These are phyloP conservation scores for Anthophora plumipes DNA, from an alignment of 2,888 invertebrate species.

Conservation along the genomic window DNA sequence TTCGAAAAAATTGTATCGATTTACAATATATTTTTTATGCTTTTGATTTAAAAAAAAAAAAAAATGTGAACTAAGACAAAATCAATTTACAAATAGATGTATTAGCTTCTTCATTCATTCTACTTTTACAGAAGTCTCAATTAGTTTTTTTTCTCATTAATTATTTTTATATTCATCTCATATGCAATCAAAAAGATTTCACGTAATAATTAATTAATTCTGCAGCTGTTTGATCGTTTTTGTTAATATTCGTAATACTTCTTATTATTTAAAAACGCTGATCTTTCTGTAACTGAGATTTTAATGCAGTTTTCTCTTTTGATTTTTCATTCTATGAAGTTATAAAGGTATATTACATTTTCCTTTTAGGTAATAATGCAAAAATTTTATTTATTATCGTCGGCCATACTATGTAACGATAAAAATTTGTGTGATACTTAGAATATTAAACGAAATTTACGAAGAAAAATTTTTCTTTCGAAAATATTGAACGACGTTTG, in stretches of 20 bases:
- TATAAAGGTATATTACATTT: slow-evolving; percentile 26
- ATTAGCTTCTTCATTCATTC: neutral
- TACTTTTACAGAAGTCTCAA: slow-evolving; percentile 8
- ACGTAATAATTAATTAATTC: slow-evolving; percentile 12
- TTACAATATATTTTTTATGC: slow-evolving; percentile 5
- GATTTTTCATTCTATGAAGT: slow-evolving; percentile 39
- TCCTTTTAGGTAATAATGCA: slow-evolving; percentile 43
- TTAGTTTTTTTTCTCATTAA: slow-evolving; percentile 9
- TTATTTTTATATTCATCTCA: slow-evolving; percentile 2
- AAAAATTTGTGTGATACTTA: slow-evolving; percentile 80
- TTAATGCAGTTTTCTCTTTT: slow-evolving; percentile 30
- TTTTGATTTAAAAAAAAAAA: slow-evolving; percentile 1
- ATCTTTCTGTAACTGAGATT: slow-evolving; percentile 14
- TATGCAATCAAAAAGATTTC: neutral
- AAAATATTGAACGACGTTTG: slow-evolving; percentile 71
- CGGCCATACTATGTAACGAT: slow-evolving; percentile 56
- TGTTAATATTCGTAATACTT: slow-evolving; percentile 7
- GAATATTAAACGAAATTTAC: slow-evolving; percentile 63
- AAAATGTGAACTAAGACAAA: neutral
- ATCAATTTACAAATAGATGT: neutral
- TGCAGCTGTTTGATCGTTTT: slow-evolving; percentile 9
- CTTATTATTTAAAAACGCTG: neutral
- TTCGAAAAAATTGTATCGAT: slow-evolving; percentile 16
- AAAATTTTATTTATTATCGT: slow-evolving; percentile 64
- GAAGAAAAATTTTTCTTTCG: slow-evolving; percentile 63